Base-by-base conservation (phyloP, 2,113 vertebrate species). In the Alethe castanea region DNA sequence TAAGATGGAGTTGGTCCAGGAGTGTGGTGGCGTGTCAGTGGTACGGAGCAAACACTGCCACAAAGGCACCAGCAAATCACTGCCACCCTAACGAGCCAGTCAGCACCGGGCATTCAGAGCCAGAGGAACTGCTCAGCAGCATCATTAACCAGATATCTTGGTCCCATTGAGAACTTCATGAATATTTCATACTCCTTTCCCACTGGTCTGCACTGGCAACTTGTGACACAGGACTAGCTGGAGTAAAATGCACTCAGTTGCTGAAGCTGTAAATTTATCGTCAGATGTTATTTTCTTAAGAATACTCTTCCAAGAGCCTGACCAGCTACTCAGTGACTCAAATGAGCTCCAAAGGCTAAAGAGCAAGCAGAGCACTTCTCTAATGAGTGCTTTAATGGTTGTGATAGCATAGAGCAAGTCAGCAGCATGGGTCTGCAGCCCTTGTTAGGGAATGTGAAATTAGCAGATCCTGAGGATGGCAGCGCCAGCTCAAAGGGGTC, bases 171-270 rank as follows among this genome's bases (percentile, higher is more conserved):
- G 90, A 76, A 88, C 92, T 88, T 82, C 79, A 92, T 96, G 76
- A 94, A 96, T 97, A 91, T 97, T 97, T 97, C 86, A 94, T 95
- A 24, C 61, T 65, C 86, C 25, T 74, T 90, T 79, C 84, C 65
- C 72, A 82, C 74, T 78, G 67, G 48, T 86, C 87, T 93, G 79
- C 70, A 54, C 84, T 50, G 83, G 94, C 76, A 92, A 91, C 71
- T 73, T 56, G 80, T 81, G 88, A 69, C 84, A 95, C 38, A 3
- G 69, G 73, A 72, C 73, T 81, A 60, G 92, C 82, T 93, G 82
- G 72, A 88, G 82, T 81, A 90, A 91, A 92, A 91, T 16, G 71
- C 50, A 20, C 38, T 92, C 87, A 26, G 53, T 66, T 86, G 79
- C 72, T 56, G 92, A 62, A 93, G 90, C 76, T 88, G 53, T 71